Percentiles rank a stretch among this genome's conserved stretches.
phyloP scores from a whole-genome alignment of 2,888 invertebrate species.

The Pseudanteris insignis region DNA sequence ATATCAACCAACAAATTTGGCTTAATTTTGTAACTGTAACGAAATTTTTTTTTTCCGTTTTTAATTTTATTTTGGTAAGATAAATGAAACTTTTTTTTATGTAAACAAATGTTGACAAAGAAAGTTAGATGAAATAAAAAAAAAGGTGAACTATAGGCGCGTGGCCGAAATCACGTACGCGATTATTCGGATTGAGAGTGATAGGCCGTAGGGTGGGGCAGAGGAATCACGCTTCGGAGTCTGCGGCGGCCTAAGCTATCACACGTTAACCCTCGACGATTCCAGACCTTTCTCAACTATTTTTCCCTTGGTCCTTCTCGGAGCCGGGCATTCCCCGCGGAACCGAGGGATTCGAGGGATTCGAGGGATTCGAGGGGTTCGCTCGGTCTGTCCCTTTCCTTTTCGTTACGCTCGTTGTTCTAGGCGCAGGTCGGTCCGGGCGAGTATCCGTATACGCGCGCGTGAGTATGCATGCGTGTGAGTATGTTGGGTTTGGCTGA shows the following conservation, averaged over 20 bases:
- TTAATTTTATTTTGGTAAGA: too few relatives aligned
- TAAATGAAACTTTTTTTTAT: too few relatives aligned
- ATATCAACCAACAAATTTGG: too few relatives aligned
- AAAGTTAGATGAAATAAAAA: too few relatives aligned
- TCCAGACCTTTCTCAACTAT: constrained; percentile 62
- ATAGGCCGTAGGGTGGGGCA: too few relatives aligned
- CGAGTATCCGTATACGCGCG: constrained; percentile 52
- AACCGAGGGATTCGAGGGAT: not conserved
- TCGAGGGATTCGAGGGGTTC: constrained; percentile 2
- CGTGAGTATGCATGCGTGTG: not conserved
- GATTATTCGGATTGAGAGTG: too few relatives aligned
- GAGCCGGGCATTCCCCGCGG: constrained; percentile 47
- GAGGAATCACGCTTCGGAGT: too few relatives aligned
- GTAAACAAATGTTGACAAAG: too few relatives aligned
- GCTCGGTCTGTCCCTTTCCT: constrained; percentile 30
- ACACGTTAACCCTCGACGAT: constrained; percentile 60
- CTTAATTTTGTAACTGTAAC: too few relatives aligned
- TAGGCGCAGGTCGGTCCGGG: constrained; percentile 45
- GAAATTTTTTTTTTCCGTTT: too few relatives aligned
- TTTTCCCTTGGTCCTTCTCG: constrained; percentile 56
- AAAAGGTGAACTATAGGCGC: too few relatives aligned
- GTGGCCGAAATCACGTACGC: constrained; percentile 38
- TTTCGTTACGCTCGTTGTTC: constrained; percentile 37
- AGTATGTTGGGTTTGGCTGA: too few relatives aligned
- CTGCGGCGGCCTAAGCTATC: constrained; percentile 53